phyloP scores from a whole-genome alignment of 2,113 vertebrate genomes.

The Clarias magur region DNA sequence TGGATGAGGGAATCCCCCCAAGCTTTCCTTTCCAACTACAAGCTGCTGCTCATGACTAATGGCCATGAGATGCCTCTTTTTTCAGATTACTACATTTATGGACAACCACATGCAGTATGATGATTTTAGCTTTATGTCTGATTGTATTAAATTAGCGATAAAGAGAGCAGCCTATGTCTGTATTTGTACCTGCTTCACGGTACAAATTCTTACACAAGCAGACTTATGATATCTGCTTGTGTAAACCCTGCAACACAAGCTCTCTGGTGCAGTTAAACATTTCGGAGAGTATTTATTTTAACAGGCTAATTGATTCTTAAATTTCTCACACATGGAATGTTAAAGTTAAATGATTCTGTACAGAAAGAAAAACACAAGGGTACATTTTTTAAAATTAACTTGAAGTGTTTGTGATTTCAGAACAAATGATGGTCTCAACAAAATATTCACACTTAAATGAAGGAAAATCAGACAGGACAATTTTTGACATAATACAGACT shows the following conservation, averaged over 20 bases:
- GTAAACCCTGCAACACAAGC: slow-evolving; percentile 64
- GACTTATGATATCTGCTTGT: slow-evolving; percentile 49
- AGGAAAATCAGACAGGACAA: slow-evolving; percentile 16
- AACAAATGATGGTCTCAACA: slow-evolving; percentile 29
- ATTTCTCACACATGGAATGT: slow-evolving; percentile 65
- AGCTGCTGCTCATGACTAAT: neutral
- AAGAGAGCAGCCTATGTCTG: neutral
- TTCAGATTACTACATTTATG: slow-evolving; percentile 8
- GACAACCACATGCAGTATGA: slow-evolving; percentile 11
- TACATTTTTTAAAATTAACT: slow-evolving; percentile 44
- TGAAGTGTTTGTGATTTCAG: slow-evolving; percentile 52
- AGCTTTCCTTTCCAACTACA: neutral
- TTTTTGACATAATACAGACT: slow-evolving; percentile 31
- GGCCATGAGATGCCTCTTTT: slow-evolving; percentile 50
- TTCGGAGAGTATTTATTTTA: slow-evolving; percentile 73
- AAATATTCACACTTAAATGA: slow-evolving; percentile 11
- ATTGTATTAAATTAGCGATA: slow-evolving; percentile 35
- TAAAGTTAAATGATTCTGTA: slow-evolving; percentile 67
- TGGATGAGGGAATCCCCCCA: neutral
- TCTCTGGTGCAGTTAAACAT: slow-evolving; percentile 60
- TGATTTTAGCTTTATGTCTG: slow-evolving; percentile 13
- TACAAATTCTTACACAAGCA: no score
- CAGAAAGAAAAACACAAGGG: slow-evolving; percentile 60
- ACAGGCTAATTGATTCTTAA: slow-evolving; percentile 67
- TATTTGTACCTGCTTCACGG: slow-evolving; percentile 19